phyloP scores from a whole-genome alignment of 2,888 invertebrate genomes.

The Tenthredo livida region DNA sequence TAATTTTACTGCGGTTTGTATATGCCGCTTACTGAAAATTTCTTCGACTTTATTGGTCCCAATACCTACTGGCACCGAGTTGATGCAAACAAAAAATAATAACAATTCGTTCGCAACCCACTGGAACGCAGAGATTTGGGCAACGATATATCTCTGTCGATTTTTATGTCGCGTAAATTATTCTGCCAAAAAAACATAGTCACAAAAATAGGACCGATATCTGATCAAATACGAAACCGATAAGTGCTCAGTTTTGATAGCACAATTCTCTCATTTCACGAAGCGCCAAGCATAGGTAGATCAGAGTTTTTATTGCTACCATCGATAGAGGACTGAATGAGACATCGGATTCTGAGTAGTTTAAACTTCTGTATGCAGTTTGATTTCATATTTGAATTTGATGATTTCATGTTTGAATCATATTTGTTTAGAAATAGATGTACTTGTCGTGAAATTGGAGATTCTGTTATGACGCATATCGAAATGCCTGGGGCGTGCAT shows the following conservation, averaged over 20 bases:
- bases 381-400: background rate
- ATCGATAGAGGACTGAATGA: background rate
- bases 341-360: background rate
- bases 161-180: background rate
- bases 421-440: background rate
- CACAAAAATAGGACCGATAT: background rate
- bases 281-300: background rate
- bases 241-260: background rate
- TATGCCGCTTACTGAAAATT: background rate
- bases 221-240: background rate
- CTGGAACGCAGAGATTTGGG: background rate
- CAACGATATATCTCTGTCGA: background rate
- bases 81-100: background rate
- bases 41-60: background rate
- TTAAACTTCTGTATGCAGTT: background rate
- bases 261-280: background rate
- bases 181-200: background rate
- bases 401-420: background rate
- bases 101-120: background rate
- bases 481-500: background rate
- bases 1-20: slow-evolving; percentile 27
- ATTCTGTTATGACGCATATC: background rate
- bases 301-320: background rate
- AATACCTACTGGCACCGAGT: background rate
- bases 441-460: background rate